Conservation (phyloP, 2,888 invertebrate genomes). For the Drosophila stalkeri region DNA sequence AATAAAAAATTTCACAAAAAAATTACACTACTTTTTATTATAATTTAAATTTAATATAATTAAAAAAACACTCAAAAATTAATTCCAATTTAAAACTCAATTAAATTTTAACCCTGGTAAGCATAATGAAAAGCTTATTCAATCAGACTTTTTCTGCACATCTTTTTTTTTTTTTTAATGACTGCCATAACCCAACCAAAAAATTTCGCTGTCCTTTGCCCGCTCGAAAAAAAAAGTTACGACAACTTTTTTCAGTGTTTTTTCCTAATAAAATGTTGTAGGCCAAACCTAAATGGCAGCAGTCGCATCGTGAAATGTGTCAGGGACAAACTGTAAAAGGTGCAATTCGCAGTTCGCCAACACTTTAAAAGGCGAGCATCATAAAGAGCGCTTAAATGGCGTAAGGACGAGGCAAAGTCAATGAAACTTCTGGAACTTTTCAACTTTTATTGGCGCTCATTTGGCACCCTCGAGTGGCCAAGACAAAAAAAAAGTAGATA, state of each 20-base stretch:
- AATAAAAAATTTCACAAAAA: too few relatives aligned
- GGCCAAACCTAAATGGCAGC: constrained; percentile 25
- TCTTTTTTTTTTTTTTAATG: not conserved
- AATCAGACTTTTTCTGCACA: not conserved
- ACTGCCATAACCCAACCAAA: constrained; percentile 6
- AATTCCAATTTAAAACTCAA: constrained; percentile 1
- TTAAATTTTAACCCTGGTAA: not conserved
- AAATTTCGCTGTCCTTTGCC: constrained; percentile 4
- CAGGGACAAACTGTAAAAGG: constrained; percentile 26
- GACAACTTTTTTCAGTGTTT: constrained; percentile 9
- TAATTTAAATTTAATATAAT: not conserved
- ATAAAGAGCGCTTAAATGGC: constrained; percentile 49
- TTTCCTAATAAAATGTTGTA: constrained; percentile 23
- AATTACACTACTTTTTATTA: too few relatives aligned
- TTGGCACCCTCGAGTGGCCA: constrained; percentile 13
- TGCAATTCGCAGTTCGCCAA: constrained; percentile 23
- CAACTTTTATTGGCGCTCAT: constrained; percentile 41
- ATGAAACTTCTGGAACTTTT: constrained; percentile 51
- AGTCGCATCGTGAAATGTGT: constrained; percentile 23
- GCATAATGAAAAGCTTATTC: not conserved
- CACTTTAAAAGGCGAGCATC: constrained; percentile 22
- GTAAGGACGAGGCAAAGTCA: constrained; percentile 35
- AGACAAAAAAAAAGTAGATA: constrained; percentile 35
- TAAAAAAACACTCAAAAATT: not conserved
- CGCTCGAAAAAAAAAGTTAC: not conserved